These are phyloP conservation scores for Scelioninae gen. 1 DNA, from an alignment of 2,888 invertebrate species.

Conservation along the genomic window DNA sequence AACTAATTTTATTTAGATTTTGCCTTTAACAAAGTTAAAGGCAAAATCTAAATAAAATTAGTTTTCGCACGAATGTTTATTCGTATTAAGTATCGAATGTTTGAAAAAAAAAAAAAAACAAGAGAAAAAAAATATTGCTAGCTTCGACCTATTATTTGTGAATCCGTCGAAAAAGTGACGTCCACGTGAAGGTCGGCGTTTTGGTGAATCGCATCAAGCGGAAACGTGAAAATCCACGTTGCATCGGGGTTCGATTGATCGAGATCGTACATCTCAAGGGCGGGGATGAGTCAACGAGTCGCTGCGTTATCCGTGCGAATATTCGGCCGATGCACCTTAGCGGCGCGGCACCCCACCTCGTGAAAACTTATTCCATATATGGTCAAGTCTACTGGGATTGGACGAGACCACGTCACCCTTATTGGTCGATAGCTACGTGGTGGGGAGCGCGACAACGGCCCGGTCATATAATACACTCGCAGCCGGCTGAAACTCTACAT, in stretches of 20 bases:
- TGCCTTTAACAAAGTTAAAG: too few species aligned
- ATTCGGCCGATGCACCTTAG: constrained; percentile 60
- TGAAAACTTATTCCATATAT: constrained; percentile 91
- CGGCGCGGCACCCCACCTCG: constrained; percentile 76
- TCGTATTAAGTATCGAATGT: constrained; percentile 29
- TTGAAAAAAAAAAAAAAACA: constrained; percentile 7
- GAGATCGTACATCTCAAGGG: constrained; percentile 59
- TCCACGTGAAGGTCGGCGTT: constrained; percentile 42
- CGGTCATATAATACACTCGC: constrained; percentile 82
- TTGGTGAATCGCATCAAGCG: constrained; percentile 34
- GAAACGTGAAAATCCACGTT: constrained; percentile 70
- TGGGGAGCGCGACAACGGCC: constrained; percentile 77
- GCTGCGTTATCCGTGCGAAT: constrained; percentile 53
- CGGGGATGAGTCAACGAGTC: constrained; percentile 64
- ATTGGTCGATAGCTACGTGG: constrained; percentile 78
- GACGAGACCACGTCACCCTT: constrained; percentile 84
- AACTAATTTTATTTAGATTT: too few species aligned
- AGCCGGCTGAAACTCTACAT: constrained; percentile 80
- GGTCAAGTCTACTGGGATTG: constrained; percentile 91
- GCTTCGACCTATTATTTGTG: background rate
- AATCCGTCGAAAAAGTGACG: constrained; percentile 36
- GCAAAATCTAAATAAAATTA: background rate
- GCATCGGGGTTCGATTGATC: constrained; percentile 58
- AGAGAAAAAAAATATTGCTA: background rate
- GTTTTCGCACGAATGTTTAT: constrained; percentile 38